Base-by-base conservation (phyloP, 2,888 invertebrate genomes). In the Diaperis boleti region DNA sequence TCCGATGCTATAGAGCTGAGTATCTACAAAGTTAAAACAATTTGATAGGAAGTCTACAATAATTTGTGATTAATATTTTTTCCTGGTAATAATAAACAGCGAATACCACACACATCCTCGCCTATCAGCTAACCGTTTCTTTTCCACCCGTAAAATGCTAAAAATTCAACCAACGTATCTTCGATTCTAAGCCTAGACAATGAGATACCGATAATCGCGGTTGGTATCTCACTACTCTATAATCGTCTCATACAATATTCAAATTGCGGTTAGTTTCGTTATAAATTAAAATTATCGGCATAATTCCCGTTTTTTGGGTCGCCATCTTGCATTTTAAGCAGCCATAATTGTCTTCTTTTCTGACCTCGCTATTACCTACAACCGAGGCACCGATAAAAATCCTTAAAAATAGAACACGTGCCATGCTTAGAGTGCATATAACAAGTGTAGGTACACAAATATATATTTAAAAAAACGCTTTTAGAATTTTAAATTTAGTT, bases 401-500 rank as follows among this genome's bases (percentile, higher is more conserved):
- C 17, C 22, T 1, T 18, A 18, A 35, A 50, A 50, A 50, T 35
- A 54, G 26, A 18, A 13, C 52, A 10, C 18, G 33, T 33, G 26
- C 11, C 35, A 15, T 49, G 26, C 41, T 72, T 74, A 73, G 73
- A 75, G 71, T 75, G 73, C 75, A 75, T 71, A 72, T 33, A 33
- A 26, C n/a, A n/a, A n/a, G n/a, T n/a, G n/a, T n/a, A n/a, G n/a
- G n/a, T n/a, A n/a, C 45, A 45, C 10, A 35, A 1, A 35, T 39
- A 54, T 54, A 76, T 74, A 76, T 76, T 75, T 72, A 69, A 26
- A 56, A 47, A 77, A 75, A 76, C 75, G 74, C 69, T 72, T 76
- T 75, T 74, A 71, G 77, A 76, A 76, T 77, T 75, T 77, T 77
- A 77, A 76, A 76, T 75, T 76, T 77, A 76, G 76, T 76, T 76